A percentile compares a stretch with the other conserved stretches of the same genome.
Conservation (phyloP, 2,113 vertebrate species). For the Tragulus kanchil region DNA sequence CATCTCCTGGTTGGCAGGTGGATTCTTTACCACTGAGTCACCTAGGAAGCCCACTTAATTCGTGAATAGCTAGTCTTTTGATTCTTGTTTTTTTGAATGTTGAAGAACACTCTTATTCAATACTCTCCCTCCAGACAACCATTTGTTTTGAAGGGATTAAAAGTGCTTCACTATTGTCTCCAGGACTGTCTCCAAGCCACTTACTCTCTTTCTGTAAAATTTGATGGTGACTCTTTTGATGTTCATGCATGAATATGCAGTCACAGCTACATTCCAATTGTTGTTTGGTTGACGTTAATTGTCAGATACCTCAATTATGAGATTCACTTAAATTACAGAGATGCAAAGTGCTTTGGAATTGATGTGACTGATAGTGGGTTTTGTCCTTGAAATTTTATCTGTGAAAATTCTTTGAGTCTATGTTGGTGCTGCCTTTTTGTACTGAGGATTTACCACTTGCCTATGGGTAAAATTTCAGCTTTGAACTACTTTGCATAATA, state of each 20-base stretch:
- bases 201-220: slow-evolving; percentile 18
- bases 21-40: too few species aligned
- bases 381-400: not conserved
- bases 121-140: not conserved
- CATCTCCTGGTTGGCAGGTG: too few species aligned
- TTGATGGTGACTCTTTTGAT: not conserved
- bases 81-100: not conserved
- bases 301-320: slow-evolving; percentile 6
- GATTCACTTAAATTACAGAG: slow-evolving; percentile 43
- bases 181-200: not conserved
- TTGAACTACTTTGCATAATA: not conserved
- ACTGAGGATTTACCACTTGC: not conserved
- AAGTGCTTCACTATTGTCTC: slow-evolving; percentile 7
- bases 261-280: not conserved
- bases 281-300: not conserved
- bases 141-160: not conserved
- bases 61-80: not conserved
- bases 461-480: not conserved
- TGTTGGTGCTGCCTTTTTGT: not conserved
- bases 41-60: not conserved
- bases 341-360: not conserved
- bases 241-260: not conserved
- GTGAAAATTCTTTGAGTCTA: not conserved
- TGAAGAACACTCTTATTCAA: not conserved
- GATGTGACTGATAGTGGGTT: not conserved